phyloP scores from a whole-genome alignment of 2,888 invertebrate genomes.

The Caenorhabditis sp. region DNA sequence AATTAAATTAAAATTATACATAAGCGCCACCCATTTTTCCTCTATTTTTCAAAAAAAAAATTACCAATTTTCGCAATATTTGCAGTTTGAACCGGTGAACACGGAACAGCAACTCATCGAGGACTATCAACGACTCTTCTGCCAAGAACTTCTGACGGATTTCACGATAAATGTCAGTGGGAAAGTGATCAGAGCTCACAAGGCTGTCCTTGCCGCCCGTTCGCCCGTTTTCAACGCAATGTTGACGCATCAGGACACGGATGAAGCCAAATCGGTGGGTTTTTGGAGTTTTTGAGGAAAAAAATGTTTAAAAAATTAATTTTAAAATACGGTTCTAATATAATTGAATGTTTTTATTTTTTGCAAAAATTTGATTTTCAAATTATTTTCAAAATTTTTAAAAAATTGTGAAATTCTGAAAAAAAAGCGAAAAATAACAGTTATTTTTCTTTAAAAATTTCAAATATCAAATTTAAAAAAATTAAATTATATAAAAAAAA shows the following conservation, averaged over 20 bases:
- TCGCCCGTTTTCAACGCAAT: slow-evolving; percentile 83
- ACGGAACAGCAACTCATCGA: slow-evolving; percentile 75
- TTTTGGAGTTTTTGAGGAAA: background rate
- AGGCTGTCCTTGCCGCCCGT: slow-evolving; percentile 80
- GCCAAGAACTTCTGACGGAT: slow-evolving; percentile 79
- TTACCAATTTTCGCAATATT: background rate
- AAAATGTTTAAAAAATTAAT: too few species aligned
- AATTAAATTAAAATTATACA: too few species aligned
- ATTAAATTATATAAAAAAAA: background rate
- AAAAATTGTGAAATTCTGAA: too few species aligned
- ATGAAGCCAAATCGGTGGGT: slow-evolving; percentile 79
- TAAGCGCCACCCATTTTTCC: too few species aligned
- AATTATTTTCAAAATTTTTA: too few species aligned
- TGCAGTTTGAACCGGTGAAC: slow-evolving; percentile 58
- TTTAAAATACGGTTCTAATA: too few species aligned
- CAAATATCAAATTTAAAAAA: background rate
- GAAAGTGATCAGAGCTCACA: slow-evolving; percentile 78
- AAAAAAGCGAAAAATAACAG: too few species aligned
- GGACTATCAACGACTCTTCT: slow-evolving; percentile 80
- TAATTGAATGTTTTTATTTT: too few species aligned
- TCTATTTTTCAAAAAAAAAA: too few species aligned
- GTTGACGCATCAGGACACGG: slow-evolving; percentile 81
- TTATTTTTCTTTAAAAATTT: too few species aligned
- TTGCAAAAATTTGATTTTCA: too few species aligned
- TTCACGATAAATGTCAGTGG: slow-evolving; percentile 76